A percentile compares a stretch with the other conserved stretches of the same genome.
Evolutionary conservation across 2,888 invertebrate species (phyloP).

Genomic region (Eupeodes luniger): DNA sequence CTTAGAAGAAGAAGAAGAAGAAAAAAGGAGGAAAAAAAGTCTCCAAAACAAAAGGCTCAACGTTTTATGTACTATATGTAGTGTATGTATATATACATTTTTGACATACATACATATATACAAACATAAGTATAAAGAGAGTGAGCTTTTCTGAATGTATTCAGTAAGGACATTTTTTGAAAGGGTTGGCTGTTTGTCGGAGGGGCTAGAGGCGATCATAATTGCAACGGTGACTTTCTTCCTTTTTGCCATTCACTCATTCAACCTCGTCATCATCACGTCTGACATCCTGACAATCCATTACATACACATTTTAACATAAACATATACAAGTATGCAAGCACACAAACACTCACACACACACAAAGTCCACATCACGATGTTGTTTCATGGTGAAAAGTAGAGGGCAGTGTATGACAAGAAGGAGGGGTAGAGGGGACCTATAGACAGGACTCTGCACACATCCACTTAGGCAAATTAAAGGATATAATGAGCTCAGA

Average conservation of each 20-base stretch:
- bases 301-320: slow-evolving; percentile 44
- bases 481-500: slow-evolving; percentile 76
- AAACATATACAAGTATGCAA: slow-evolving; percentile 7
- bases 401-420: neutral
- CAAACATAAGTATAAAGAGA: neutral
- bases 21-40: neutral
- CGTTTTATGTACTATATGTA: neutral
- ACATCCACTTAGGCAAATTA: slow-evolving; percentile 77
- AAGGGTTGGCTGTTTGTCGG: slow-evolving; percentile 63
- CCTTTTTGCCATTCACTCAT: slow-evolving; percentile 71
- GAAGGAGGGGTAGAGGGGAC: neutral
- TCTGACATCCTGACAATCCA: slow-evolving; percentile 73
- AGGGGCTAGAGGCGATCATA: slow-evolving; percentile 67
- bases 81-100: too few species aligned
- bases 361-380: too few species aligned
- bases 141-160: slow-evolving; percentile 21
- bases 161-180: slow-evolving; percentile 52
- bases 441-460: slow-evolving; percentile 67
- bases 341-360: neutral
- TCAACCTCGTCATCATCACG: slow-evolving; percentile 74
- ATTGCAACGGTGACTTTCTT: slow-evolving; percentile 76
- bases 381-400: neutral
- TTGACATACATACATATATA: neutral
- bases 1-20: slow-evolving; percentile 1
- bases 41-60: slow-evolving; percentile 61